phyloP scores from a whole-genome alignment of 2,113 vertebrate genomes.

The Vanacampus margaritifer region DNA sequence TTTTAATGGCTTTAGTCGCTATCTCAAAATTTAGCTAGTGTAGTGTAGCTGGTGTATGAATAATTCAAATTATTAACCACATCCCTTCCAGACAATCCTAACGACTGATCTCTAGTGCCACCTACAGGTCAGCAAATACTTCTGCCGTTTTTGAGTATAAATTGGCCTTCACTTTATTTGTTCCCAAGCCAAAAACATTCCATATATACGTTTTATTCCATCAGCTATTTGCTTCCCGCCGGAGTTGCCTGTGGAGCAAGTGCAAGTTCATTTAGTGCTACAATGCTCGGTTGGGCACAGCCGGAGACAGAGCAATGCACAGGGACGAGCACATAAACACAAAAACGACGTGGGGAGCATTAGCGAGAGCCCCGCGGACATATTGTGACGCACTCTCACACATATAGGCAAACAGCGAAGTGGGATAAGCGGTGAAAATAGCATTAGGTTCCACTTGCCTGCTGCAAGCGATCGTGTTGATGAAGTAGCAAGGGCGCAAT shows the following conservation, averaged over 20 bases:
- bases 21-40: not conserved
- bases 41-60: not conserved
- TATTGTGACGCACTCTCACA: constrained; percentile 9
- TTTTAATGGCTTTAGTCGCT: no score
- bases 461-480: constrained; percentile 61
- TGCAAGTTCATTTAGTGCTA: constrained; percentile 60
- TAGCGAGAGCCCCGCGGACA: constrained; percentile 54
- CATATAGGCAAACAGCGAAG: constrained; percentile 35
- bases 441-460: constrained; percentile 59
- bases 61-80: not conserved
- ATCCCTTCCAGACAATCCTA: not conserved
- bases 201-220: constrained; percentile 11
- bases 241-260: constrained; percentile 49
- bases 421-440: no score
- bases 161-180: constrained; percentile 31
- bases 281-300: constrained; percentile 57
- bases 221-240: constrained; percentile 14
- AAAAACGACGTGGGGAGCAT: constrained; percentile 55
- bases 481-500: constrained; percentile 59
- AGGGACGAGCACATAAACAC: constrained; percentile 57
- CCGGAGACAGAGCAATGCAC: constrained; percentile 49
- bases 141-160: constrained; percentile 42
- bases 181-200: constrained; percentile 1
- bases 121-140: constrained; percentile 57
- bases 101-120: constrained; percentile 70